Base-by-base conservation (phyloP, 2,113 vertebrate genomes). In the Gambusia affinis region DNA sequence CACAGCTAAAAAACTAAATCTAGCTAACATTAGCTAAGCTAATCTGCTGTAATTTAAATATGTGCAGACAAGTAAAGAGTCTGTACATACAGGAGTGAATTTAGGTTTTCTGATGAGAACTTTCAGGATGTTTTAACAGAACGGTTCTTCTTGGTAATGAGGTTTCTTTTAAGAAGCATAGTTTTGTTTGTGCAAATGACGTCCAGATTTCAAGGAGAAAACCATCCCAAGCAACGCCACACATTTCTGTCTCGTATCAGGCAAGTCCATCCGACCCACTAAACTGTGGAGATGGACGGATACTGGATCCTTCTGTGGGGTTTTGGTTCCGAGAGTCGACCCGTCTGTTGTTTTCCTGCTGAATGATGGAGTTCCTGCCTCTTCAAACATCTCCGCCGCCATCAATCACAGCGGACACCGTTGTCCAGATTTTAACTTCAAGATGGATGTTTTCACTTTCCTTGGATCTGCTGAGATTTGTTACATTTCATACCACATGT, bases 401-500 rank as follows among this genome's bases (percentile, higher is more conserved):
- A 91, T 90, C 84, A 15, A 85, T 90, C 85, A 90, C 75, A 1
- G 14, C 2, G 14, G 47, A 65, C 70, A 79, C 61, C 76, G 73
- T 37, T 73, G 75, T 84, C 76, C 84, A 79, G 73, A 81, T 73
- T 54, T 73, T 57, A 79, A 78, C 82, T 77, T 29, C 11, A 85
- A 88, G 83, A 87, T 90, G 75, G 78, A 90, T 87, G 70, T 35
- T 63, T 70, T 78, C 75, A 67, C 80, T 84, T 77, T 79, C 75
- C 73, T 69, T 1, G 22, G 42, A 66, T 64, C 80, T 33, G 76
- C 71, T 79, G 74, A 82, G 83, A 78, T 64, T 60, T 71, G 80
- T 60, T 78, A 67, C 69, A 4, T 70, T 76, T 71, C 74, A 71
- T 27, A 47, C 37, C 72, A 69, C 39, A 39, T 67, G 67, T 60